Evolutionary conservation across 35 echinoderm and acorn worm genomes (phyloP).

Genomic region (Lytechinus variegatus): DNA sequence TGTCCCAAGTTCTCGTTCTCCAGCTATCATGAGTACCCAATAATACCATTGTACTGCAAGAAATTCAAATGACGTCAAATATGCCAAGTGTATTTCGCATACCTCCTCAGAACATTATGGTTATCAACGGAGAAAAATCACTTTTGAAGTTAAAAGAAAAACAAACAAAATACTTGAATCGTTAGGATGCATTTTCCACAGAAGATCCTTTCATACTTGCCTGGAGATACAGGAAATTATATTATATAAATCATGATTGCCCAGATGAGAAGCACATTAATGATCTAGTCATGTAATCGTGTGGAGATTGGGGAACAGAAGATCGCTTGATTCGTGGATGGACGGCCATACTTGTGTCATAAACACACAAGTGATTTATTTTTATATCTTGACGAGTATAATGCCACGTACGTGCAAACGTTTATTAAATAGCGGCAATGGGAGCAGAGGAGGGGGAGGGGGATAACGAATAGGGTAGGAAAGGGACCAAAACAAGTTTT

Average conservation of each 20-base stretch:
- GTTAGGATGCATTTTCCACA: neutral
- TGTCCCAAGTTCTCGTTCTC: too few relatives aligned
- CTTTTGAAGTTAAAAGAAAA: neutral
- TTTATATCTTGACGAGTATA: neutral
- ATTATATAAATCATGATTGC: neutral
- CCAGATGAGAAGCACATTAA: neutral
- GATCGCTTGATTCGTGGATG: neutral
- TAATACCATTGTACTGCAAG: too few relatives aligned
- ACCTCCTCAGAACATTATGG: neutral
- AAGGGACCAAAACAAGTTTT: too few relatives aligned
- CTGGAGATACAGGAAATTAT: neutral
- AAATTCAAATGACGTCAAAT: neutral
- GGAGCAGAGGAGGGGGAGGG: neutral
- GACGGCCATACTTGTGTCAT: neutral
- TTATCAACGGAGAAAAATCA: neutral
- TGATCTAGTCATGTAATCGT: neutral
- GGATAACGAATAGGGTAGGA: neutral
- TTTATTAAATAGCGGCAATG: neutral
- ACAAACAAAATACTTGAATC: neutral
- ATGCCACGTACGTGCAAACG: neutral
- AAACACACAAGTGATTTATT: neutral
- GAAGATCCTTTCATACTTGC: neutral
- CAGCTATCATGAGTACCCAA: too few relatives aligned
- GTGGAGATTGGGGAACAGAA: neutral
- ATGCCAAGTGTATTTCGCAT: neutral